Evolutionary conservation across 2,113 vertebrate genomes (phyloP).

Genomic region (Xiphias gladius): DNA sequence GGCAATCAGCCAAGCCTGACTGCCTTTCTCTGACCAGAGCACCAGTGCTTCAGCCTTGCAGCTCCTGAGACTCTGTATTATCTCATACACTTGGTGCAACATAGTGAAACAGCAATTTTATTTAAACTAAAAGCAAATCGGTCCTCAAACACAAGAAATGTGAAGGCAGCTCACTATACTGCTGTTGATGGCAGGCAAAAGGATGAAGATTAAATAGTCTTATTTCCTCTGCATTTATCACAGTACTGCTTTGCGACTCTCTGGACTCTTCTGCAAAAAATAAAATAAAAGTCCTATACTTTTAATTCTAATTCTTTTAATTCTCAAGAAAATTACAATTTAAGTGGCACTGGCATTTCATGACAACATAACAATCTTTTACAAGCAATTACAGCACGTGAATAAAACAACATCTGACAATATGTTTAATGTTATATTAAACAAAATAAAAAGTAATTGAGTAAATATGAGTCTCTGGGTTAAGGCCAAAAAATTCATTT

Average conservation of each 20-base stretch:
- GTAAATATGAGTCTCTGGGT: background rate
- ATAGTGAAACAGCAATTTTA: background rate
- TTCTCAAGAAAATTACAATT: too few species aligned
- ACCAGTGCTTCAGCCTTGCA: background rate
- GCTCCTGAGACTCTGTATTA: background rate
- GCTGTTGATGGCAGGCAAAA: background rate
- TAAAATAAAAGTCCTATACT: background rate
- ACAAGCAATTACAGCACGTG: background rate
- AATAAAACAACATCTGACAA: too few species aligned
- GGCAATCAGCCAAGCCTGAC: constrained; percentile 45
- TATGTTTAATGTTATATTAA: background rate
- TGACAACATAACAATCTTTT: background rate
- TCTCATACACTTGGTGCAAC: background rate
- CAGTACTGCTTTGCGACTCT: background rate
- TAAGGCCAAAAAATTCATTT: too few species aligned
- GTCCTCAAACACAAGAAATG: constrained; percentile 1
- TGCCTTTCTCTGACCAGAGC: background rate
- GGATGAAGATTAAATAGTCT: background rate
- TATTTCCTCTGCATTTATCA: background rate
- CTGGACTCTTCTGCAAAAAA: background rate
- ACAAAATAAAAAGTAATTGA: background rate
- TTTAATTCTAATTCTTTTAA: too few species aligned
- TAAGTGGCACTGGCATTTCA: too few species aligned
- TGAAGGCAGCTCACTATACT: background rate
- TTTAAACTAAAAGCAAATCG: constrained; percentile 1